These are phyloP conservation scores for Cantharis nigra DNA, from an alignment of 2,888 invertebrate species.

Conservation along the genomic window DNA sequence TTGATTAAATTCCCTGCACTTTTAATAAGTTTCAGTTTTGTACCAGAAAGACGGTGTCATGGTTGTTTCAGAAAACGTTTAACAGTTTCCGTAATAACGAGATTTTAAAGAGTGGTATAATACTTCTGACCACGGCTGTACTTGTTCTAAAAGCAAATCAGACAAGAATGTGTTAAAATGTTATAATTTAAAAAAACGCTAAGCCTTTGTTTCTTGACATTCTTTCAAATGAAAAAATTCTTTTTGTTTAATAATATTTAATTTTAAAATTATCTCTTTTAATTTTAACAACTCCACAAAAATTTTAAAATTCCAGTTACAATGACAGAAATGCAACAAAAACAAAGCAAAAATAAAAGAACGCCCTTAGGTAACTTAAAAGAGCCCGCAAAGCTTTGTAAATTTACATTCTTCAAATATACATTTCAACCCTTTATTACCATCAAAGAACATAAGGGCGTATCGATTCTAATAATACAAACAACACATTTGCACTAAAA, in stretches of 20 bases:
- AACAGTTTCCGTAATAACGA: no score
- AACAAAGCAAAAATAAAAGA: constrained; percentile 35
- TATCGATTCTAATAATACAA: constrained; percentile 38
- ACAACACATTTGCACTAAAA: constrained; percentile 12
- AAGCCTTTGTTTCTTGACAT: not conserved
- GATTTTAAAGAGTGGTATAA: no score
- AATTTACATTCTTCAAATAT: constrained; percentile 48
- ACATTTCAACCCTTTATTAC: constrained; percentile 42
- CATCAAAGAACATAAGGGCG: constrained; percentile 47
- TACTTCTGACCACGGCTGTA: not conserved
- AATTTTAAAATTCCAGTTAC: constrained; percentile 24
- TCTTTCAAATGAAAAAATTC: constrained; percentile 13
- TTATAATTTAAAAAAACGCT: not conserved
- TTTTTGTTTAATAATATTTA: constrained; percentile 5
- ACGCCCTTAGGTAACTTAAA: constrained; percentile 39
- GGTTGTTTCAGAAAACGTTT: no score
- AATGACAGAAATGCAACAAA: constrained; percentile 18
- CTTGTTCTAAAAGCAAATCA: not conserved
- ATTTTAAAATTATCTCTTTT: constrained; percentile 14
- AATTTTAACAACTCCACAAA: constrained; percentile 13
- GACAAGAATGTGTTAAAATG: not conserved
- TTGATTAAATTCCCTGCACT: no score
- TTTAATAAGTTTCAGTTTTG: no score
- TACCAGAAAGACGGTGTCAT: no score
- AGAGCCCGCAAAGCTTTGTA: constrained; percentile 45